A percentile compares a stretch with the other conserved stretches of the same genome.
These are phyloP conservation scores for Ichneumon xanthorius DNA, from an alignment of 2,888 invertebrate genomes.

Conservation along the genomic window DNA sequence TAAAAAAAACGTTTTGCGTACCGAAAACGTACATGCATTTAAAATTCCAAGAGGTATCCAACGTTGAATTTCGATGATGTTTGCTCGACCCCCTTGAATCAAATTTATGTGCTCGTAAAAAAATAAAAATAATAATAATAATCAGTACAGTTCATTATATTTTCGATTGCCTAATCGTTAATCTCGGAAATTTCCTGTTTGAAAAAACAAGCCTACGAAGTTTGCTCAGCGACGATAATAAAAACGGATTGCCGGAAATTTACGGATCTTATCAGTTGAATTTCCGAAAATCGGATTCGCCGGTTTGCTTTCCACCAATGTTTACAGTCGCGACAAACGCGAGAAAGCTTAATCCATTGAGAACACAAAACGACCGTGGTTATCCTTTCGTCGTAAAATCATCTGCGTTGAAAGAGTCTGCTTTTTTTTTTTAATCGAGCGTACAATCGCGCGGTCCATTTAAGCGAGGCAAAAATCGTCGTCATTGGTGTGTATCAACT, in stretches of 20 bases:
- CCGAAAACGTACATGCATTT: background rate
- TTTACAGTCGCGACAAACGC: background rate
- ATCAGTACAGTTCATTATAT: background rate
- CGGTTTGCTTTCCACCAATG: background rate
- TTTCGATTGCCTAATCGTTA: background rate
- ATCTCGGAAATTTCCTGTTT: background rate
- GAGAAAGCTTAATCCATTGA: background rate
- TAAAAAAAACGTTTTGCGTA: background rate
- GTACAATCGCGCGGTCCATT: background rate
- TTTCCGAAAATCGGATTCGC: background rate
- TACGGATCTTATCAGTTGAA: background rate
- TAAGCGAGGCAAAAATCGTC: conserved; percentile 6
- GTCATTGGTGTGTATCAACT: conserved; percentile 21
- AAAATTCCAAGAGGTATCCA: background rate
- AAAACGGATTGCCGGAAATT: background rate
- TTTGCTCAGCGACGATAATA: background rate
- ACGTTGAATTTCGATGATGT: too few relatives aligned
- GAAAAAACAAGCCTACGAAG: background rate
- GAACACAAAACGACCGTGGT: background rate
- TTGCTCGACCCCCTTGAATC: too few relatives aligned
- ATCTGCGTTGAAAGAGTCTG: background rate
- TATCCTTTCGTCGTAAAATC: conserved; percentile 3
- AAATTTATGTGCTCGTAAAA: background rate
- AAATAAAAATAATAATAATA: background rate
- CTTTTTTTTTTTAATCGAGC: background rate